Base-by-base conservation (phyloP, 2,888 invertebrate species). In the Myopa testacea region DNA sequence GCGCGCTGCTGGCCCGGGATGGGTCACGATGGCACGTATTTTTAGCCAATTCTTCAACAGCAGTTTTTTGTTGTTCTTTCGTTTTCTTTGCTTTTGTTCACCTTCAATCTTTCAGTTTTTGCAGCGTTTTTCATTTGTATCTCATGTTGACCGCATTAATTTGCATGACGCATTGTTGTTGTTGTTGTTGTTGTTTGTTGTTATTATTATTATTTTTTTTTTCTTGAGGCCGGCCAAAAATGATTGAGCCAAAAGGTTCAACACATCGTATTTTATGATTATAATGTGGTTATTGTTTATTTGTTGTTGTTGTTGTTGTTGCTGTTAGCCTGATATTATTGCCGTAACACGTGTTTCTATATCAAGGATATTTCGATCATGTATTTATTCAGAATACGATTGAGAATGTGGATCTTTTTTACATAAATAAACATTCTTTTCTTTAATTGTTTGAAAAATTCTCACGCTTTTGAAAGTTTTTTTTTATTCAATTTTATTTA, bases 131-230 rank as follows among this genome's bases (percentile, higher is more conserved):
- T 26, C 2, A 26, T 60, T 74, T 74, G 37, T 67, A 19, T 38
- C 37, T 50, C 52, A 74, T 62, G 45, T 45, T 52, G 37, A 74
- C 52, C 74, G 52, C 74, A 67, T 50, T 38, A 34, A 63, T 74
- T 74, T 65, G 75, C 40, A 68, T 75, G 75, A 75, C 75, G 68
- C 58, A 75, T 75, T 62, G 58, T 50, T 50, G 62, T n/a, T 62
- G 19, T 16, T 14, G 40, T 4, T 45, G 19, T 19, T 38, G 34
- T 38, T 73, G 62, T 73, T 40, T 62, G 62, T 62, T 62, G 62
- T 34, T 6, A 26, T n/a, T 62, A 26, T 12, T 12, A 50, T 50
- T 12, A 50, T 50, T 50, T 50, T 50, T 50, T 50, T 50, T n/a
- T 3, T 37, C 8, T 73, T 58, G 67, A 19, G 4, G 40, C 40